A percentile compares a stretch with the other conserved stretches of the same genome.
phyloP scores from a whole-genome alignment of 2,888 invertebrate species.

The Papilio protenor region DNA sequence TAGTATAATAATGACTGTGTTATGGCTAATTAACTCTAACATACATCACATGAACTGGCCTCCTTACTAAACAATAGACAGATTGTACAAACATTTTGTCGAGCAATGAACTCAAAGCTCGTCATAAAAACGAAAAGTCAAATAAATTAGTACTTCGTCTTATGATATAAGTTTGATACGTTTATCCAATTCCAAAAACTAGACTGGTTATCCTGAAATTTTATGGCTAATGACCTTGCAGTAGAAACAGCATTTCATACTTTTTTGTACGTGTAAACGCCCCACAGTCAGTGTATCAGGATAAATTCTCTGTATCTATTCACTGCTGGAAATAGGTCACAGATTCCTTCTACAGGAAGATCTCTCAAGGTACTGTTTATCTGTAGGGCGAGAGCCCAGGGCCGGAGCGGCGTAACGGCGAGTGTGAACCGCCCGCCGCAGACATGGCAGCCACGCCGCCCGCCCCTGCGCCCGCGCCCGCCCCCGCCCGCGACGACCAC shows the following conservation, averaged over 20 bases:
- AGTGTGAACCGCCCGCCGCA: constrained; percentile 59
- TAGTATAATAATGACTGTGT: neutral
- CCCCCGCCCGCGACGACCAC: too few species aligned
- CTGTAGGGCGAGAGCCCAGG: constrained; percentile 77
- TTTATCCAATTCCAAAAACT: neutral
- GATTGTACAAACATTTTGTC: constrained; percentile 7
- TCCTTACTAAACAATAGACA: neutral
- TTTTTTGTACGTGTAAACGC: too few species aligned
- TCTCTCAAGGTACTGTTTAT: neutral
- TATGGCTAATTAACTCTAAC: constrained; percentile 11
- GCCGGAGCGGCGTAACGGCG: constrained; percentile 78
- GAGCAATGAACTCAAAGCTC: neutral
- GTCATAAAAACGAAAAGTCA: neutral
- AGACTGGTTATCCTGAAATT: neutral
- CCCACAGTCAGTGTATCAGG: too few species aligned
- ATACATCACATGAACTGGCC: neutral
- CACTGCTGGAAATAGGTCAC: too few species aligned
- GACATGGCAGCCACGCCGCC: constrained; percentile 68
- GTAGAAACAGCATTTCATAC: too few species aligned
- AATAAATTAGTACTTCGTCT: neutral
- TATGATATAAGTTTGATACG: neutral
- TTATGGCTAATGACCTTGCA: too few species aligned
- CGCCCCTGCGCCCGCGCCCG: constrained; percentile 51
- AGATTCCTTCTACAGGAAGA: too few species aligned
- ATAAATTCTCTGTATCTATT: too few species aligned